phyloP scores from a whole-genome alignment of 1,140 invertebrate genomes.

The Listronotus oregonensis region DNA sequence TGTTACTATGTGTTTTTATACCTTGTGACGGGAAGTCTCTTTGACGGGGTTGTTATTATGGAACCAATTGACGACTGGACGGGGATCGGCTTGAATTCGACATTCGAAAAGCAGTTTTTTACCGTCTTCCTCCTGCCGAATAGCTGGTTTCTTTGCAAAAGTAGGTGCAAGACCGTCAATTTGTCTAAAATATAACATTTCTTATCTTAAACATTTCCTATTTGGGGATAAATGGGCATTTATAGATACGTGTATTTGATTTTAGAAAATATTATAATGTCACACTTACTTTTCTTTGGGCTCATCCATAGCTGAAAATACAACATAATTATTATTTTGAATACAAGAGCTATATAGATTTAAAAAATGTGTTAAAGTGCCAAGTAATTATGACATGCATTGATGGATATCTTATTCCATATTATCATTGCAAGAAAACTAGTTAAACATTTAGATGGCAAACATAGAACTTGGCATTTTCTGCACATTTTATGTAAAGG shows the following conservation, averaged over 20 bases:
- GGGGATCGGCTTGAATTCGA: constrained; percentile 91
- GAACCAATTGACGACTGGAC: constrained; percentile 90
- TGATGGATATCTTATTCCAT: too few species aligned
- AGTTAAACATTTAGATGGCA: not conserved
- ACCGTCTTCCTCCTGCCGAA: constrained; percentile 95
- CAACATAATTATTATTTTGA: constrained; percentile 27
- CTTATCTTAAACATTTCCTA: not conserved
- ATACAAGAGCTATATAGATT: not conserved
- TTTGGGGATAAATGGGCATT: too few species aligned
- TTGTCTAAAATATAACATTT: constrained; percentile 70
- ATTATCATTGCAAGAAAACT: too few species aligned
- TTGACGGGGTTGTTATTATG: constrained; percentile 81
- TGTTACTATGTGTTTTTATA: constrained; percentile 51
- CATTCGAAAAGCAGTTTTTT: constrained; percentile 95
- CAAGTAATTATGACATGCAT: too few species aligned
- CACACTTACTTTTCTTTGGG: constrained; percentile 80
- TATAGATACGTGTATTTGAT: too few species aligned
- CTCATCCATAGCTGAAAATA: constrained; percentile 78
- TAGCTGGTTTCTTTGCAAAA: constrained; percentile 95
- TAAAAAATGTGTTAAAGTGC: too few species aligned
- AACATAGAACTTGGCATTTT: not conserved
- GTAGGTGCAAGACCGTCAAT: constrained; percentile 96
- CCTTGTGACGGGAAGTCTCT: constrained; percentile 82
- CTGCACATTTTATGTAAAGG: not conserved
- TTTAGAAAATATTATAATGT: too few species aligned